Evolutionary conservation across 2,113 vertebrate genomes (phyloP).

Genomic region (Pterocles orientalis): DNA sequence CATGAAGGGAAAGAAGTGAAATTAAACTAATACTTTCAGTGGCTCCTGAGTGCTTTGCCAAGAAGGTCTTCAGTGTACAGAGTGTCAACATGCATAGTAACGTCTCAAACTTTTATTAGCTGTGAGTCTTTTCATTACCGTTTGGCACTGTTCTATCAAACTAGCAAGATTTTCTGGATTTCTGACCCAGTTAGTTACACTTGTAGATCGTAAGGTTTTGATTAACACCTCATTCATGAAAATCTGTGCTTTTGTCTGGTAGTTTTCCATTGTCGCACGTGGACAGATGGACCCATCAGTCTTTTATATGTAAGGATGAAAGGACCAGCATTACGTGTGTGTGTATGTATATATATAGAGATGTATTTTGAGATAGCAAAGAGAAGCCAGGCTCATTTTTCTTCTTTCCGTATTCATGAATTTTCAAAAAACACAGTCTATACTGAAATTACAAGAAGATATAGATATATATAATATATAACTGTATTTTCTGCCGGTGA

Average conservation of each 20-base stretch:
- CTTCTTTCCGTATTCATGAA: neutral
- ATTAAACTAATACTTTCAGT: conserved; percentile 63
- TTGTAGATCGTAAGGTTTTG: conserved; percentile 30
- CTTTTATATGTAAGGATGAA: neutral
- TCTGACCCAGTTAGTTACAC: conserved; percentile 21
- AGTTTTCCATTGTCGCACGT: neutral
- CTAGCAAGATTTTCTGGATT: conserved; percentile 6
- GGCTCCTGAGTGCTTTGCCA: conserved; percentile 71
- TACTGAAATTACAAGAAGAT: neutral
- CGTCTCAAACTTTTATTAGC: conserved; percentile 42
- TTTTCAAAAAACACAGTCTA: neutral
- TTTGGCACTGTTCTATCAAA: conserved; percentile 17
- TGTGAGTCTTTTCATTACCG: conserved; percentile 51
- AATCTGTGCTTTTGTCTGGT: neutral
- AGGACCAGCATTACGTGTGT: neutral
- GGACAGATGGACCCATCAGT: neutral
- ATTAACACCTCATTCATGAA: conserved; percentile 39
- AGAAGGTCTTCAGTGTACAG: conserved; percentile 53
- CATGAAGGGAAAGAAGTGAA: conserved; percentile 53
- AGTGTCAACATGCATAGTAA: conserved; percentile 53
- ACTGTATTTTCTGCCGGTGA: neutral
- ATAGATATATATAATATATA: too few species aligned
- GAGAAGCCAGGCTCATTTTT: neutral
- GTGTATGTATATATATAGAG: too few species aligned
- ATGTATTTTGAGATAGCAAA: neutral